Evolutionary conservation across 2,888 invertebrate species (phyloP).

Genomic region (Spodoptera exigua): DNA sequence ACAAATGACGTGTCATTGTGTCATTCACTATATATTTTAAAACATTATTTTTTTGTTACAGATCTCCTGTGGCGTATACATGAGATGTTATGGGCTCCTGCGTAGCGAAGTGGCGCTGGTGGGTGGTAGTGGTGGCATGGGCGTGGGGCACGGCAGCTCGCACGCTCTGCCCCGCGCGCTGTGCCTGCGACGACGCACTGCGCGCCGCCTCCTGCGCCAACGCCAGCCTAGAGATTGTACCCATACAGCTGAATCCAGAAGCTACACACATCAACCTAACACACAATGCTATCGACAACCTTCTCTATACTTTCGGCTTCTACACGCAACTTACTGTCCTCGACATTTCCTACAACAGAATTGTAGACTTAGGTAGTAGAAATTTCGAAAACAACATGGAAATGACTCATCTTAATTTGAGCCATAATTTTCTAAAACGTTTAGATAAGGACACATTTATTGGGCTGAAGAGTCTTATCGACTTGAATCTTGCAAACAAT

Average conservation of each 20-base stretch:
- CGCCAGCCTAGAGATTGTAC: slow-evolving; percentile 94
- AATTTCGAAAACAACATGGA: slow-evolving; percentile 94
- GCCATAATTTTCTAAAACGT: slow-evolving; percentile 92
- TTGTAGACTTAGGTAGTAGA: slow-evolving; percentile 93
- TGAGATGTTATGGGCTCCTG: slow-evolving; percentile 89
- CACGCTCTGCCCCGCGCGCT: slow-evolving; percentile 94
- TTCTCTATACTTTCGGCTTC: slow-evolving; percentile 94
- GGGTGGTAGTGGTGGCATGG: slow-evolving; percentile 88
- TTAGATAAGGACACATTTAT: slow-evolving; percentile 93
- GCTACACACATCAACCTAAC: slow-evolving; percentile 94
- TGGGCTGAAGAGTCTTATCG: slow-evolving; percentile 91
- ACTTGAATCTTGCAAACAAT: slow-evolving; percentile 94
- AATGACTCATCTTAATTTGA: slow-evolving; percentile 93
- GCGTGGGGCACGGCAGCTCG: slow-evolving; percentile 87
- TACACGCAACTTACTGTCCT: slow-evolving; percentile 94
- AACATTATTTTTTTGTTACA: slow-evolving; percentile 71
- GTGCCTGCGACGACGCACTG: slow-evolving; percentile 94
- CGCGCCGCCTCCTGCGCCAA: slow-evolving; percentile 93
- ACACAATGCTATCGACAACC: slow-evolving; percentile 94
- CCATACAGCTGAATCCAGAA: slow-evolving; percentile 96
- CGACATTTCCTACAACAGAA: slow-evolving; percentile 95
- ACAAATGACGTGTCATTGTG: not conserved
- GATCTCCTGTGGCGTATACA: slow-evolving; percentile 81
- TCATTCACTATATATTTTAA: slow-evolving; percentile 4
- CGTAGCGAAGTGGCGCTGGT: slow-evolving; percentile 86